Base-by-base conservation (phyloP, 2,797 vertebrate species). In the Semotilus atromaculatus region DNA sequence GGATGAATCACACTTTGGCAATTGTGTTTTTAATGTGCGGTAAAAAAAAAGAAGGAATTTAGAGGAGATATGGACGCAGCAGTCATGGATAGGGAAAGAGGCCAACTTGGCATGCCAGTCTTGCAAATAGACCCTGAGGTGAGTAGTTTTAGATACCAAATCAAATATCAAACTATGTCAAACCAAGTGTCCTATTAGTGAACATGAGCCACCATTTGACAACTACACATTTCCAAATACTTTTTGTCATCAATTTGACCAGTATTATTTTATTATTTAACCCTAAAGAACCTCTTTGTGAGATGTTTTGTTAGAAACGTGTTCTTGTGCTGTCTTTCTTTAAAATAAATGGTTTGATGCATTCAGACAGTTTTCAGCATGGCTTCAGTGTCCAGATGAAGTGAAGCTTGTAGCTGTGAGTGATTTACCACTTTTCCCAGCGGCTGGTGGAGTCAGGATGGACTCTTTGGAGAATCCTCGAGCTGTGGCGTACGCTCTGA, bases 381-480 rank as follows among this genome's bases (percentile, higher is more conserved):
- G 26, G 26, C 26, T 29, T 1, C 18, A 18, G 14, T 29, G 51
- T 38, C 51, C 73, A 58, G 21, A 10, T 76, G 1, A 16, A 38
- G 10, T 38, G 7, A 75, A 18, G 36, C 31, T 4, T 55, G 53
- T 1, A 3, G 23, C 7, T 72, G 19, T 62, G 23, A n/a, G 18
- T 7, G 8, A 53, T 7, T 38, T 21, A 6, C 9, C 10, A 4
- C 3, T 1, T 82, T 84, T 81, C 95, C 95, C 94, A 89, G 93
- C 88, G 74, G 72, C 80, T 51, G 93, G 89, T 11, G 94, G 95
- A 53, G 87, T 94, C 81, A 95, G 64, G 82, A 96, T 94, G 40
- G 95, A 93, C 1, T 94, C 92, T 80, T 81, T 91, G 34, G 94
- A 84, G 84, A 96, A 95, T 62, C 94, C 93, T 3, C 9, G 91